Percentiles rank a stretch among this genome's conserved stretches.
These are phyloP conservation scores for Drosophila suboccidentalis DNA, from an alignment of 2,888 invertebrate species.

Conservation along the genomic window DNA sequence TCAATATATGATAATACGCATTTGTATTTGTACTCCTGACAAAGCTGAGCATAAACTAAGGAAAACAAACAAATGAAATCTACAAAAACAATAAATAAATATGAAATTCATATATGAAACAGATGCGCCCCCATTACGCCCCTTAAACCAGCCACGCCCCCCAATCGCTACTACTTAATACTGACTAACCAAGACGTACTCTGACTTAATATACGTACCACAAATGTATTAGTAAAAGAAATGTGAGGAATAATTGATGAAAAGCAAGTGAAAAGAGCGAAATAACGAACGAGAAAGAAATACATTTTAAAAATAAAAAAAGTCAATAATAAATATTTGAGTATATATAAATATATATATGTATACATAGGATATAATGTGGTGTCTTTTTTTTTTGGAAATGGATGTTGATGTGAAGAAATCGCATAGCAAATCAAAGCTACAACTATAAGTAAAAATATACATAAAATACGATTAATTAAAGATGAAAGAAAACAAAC, in stretches of 20 bases:
- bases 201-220: constrained; percentile 73
- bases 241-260: constrained; percentile 8
- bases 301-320: constrained; percentile 49
- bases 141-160: not conserved
- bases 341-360: constrained; percentile 41
- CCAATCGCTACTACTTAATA: constrained; percentile 4
- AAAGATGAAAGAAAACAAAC: not conserved
- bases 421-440: constrained; percentile 72
- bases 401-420: constrained; percentile 17
- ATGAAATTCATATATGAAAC: not conserved
- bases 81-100: constrained; percentile 16
- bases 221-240: constrained; percentile 44
- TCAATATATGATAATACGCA: constrained; percentile 25
- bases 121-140: constrained; percentile 1
- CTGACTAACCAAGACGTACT: constrained; percentile 54
- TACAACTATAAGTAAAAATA: constrained; percentile 54
- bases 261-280: constrained; percentile 13
- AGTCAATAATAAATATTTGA: constrained; percentile 28
- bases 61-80: constrained; percentile 8
- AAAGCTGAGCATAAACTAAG: constrained; percentile 3
- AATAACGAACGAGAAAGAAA: constrained; percentile 28
- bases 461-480: constrained; percentile 24
- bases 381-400: constrained; percentile 34
- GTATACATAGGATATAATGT: constrained; percentile 44
- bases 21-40: constrained; percentile 26